These are phyloP conservation scores for Danaus plexippus DNA, from an alignment of 1,140 invertebrate species.

Conservation along the genomic window DNA sequence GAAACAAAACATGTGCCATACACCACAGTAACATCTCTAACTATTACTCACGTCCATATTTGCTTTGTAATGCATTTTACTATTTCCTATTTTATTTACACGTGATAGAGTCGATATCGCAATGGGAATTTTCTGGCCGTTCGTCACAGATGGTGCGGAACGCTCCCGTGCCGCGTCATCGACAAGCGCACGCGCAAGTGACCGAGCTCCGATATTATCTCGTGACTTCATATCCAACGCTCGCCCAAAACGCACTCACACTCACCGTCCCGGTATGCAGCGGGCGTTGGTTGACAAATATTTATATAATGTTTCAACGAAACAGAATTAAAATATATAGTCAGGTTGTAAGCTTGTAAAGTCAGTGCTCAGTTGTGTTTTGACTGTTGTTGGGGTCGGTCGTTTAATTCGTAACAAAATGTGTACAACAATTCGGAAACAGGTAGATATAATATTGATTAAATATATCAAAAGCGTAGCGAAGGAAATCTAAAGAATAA, in stretches of 20 bases:
- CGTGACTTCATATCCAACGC: constrained; percentile 27
- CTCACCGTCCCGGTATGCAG: constrained; percentile 5
- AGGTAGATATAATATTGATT: constrained; percentile 25
- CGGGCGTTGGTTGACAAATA: constrained; percentile 15
- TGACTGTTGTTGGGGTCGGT: constrained; percentile 1
- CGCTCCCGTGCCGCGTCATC: constrained; percentile 36
- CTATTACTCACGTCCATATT: constrained; percentile 29
- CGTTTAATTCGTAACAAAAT: constrained; percentile 21
- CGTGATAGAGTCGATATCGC: constrained; percentile 9
- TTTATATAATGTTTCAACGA: constrained; percentile 8
- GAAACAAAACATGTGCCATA: neutral
- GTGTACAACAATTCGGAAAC: constrained; percentile 37
- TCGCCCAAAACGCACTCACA: constrained; percentile 17
- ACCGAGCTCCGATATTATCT: constrained; percentile 14
- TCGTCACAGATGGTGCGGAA: constrained; percentile 37
- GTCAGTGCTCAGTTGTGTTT: constrained; percentile 6
- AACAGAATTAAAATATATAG: no score
- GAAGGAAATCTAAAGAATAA: neutral
- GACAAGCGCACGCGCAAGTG: constrained; percentile 27
- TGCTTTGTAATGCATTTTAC: constrained; percentile 5
- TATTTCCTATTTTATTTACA: neutral
- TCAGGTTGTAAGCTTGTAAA: neutral
- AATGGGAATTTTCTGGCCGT: neutral
- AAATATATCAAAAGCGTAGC: neutral
- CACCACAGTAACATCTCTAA: constrained; percentile 11